phyloP scores from a whole-genome alignment of 2,113 vertebrate species.

The Blennius ocellaris region DNA sequence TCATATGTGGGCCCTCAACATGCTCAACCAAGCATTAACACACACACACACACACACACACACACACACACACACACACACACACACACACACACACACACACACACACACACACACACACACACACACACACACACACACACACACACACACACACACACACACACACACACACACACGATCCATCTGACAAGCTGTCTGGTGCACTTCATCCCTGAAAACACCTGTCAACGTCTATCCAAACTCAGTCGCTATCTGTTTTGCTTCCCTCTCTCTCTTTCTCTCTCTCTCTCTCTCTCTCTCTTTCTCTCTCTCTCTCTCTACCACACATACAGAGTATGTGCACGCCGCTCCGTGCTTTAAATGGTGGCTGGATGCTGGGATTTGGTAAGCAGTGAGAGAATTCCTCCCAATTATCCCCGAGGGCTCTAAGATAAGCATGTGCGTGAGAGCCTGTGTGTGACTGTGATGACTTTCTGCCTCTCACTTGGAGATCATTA shows the following conservation, averaged over 20 bases:
- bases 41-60: constrained; percentile 30
- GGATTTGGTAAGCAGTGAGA: constrained; percentile 40
- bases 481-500: constrained; percentile 76
- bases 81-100: constrained; percentile 1
- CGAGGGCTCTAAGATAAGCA: constrained; percentile 43
- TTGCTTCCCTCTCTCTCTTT: not conserved
- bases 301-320: not conserved
- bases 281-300: not conserved
- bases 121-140: constrained; percentile 46
- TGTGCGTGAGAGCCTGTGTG: constrained; percentile 23
- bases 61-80: not conserved
- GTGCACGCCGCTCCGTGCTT: constrained; percentile 30
- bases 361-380: constrained; percentile 59
- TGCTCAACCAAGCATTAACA: constrained; percentile 63
- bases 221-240: constrained; percentile 57
- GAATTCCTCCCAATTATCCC: constrained; percentile 70
- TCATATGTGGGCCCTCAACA: constrained; percentile 45
- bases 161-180: constrained; percentile 2
- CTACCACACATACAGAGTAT: not conserved
- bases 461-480: constrained; percentile 64
- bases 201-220: constrained; percentile 61
- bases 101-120: constrained; percentile 1
- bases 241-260: not conserved
- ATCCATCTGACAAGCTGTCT: constrained; percentile 70
- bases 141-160: constrained; percentile 37